phyloP scores from a whole-genome alignment of 1,140 invertebrate species.

The Aphidius ervi region DNA sequence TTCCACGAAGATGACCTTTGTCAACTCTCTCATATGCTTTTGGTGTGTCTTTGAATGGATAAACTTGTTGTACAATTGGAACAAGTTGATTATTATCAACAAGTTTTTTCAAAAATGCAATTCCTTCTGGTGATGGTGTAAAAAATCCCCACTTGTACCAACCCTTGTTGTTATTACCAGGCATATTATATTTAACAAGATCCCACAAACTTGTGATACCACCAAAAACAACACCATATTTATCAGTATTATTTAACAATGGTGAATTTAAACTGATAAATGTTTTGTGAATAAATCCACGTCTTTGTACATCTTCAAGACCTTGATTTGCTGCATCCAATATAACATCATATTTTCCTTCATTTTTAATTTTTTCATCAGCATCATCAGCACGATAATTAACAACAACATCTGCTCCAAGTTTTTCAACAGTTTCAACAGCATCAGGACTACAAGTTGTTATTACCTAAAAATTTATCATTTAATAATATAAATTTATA shows the following conservation, averaged over 20 bases:
- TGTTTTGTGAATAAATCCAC: slow-evolving; percentile 65
- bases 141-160: slow-evolving; percentile 79
- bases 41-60: slow-evolving; percentile 64
- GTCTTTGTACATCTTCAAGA: slow-evolving; percentile 54
- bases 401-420: slow-evolving; percentile 73
- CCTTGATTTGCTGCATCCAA: slow-evolving; percentile 79
- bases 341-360: slow-evolving; percentile 78
- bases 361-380: slow-evolving; percentile 56
- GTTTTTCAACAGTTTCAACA: slow-evolving; percentile 58
- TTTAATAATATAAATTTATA: slow-evolving; percentile 1
- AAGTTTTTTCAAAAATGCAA: slow-evolving; percentile 59
- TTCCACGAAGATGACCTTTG: slow-evolving; percentile 70
- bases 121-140: slow-evolving; percentile 61
- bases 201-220: slow-evolving; percentile 56
- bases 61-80: slow-evolving; percentile 69
- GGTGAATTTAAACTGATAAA: slow-evolving; percentile 85
- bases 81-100: slow-evolving; percentile 60
- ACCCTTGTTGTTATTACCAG: slow-evolving; percentile 53
- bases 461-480: slow-evolving; percentile 55
- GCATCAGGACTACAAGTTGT: slow-evolving; percentile 75
- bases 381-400: slow-evolving; percentile 71
- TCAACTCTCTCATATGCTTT: slow-evolving; percentile 65
- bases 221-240: slow-evolving; percentile 67
- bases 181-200: slow-evolving; percentile 57
- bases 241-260: slow-evolving; percentile 75